Percentiles rank a stretch among this genome's conserved stretches.
These are phyloP conservation scores for Steromphala cineraria DNA, from an alignment of 2,888 invertebrate species.

Conservation along the genomic window DNA sequence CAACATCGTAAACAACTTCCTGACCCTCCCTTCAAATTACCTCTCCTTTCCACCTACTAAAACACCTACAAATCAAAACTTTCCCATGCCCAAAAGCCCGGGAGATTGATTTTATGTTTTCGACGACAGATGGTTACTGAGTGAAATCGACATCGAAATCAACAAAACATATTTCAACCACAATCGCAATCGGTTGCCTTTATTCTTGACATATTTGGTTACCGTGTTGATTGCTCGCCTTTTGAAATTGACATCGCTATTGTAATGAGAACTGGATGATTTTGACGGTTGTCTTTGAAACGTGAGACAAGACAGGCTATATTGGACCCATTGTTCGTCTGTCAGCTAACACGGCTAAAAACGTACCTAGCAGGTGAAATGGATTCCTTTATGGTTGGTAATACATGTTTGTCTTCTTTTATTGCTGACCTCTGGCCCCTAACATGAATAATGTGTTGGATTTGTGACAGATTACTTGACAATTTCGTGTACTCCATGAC, in stretches of 20 bases:
- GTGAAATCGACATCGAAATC: neutral
- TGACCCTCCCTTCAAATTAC: too few species aligned
- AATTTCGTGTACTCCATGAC: neutral
- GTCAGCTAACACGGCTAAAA: neutral
- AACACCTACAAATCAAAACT: too few species aligned
- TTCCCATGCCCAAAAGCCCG: too few species aligned
- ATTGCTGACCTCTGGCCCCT: neutral
- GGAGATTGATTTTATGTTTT: neutral
- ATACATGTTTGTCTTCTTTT: neutral
- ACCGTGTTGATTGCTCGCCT: neutral
- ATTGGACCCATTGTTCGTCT: neutral
- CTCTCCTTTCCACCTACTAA: too few species aligned
- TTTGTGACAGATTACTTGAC: neutral
- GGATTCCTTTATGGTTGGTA: neutral
- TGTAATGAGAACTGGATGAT: neutral
- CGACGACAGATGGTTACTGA: neutral
- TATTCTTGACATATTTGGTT: neutral
- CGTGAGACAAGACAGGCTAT: neutral
- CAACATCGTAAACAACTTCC: too few species aligned
- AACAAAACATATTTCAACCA: neutral
- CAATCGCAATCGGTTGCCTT: neutral
- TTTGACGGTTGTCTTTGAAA: neutral
- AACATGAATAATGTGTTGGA: neutral
- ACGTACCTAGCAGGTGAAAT: neutral
- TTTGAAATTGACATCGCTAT: neutral